Conservation (phyloP, 2,888 invertebrate genomes). For the Amblyjoppa proteus region DNA sequence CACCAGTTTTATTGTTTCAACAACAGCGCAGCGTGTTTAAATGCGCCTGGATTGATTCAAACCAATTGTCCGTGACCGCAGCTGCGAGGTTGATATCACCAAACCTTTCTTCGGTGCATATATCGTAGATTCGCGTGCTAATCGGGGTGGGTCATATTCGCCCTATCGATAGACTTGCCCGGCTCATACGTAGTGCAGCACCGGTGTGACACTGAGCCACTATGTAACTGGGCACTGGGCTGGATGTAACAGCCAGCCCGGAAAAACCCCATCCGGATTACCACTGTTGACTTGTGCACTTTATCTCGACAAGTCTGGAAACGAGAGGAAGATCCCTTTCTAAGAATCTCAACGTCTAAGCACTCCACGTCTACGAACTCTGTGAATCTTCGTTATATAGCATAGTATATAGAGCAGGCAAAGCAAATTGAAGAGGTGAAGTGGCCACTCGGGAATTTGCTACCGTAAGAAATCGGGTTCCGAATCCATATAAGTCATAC, state of each 20-base stretch:
- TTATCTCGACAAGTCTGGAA: constrained; percentile 10
- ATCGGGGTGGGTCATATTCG: too few species aligned
- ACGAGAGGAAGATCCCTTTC: neutral
- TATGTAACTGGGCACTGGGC: too few species aligned
- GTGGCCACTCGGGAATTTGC: constrained; percentile 52
- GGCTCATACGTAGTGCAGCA: neutral
- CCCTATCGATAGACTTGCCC: too few species aligned
- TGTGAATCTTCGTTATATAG: constrained; percentile 7
- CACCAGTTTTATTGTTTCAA: too few species aligned
- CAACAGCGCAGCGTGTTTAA: too few species aligned
- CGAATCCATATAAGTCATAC: constrained; percentile 35
- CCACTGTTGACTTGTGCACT: neutral
- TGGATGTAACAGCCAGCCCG: neutral
- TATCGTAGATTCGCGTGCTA: too few species aligned
- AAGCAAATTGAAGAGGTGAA: constrained; percentile 56
- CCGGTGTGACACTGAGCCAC: neutral
- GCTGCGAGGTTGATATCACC: too few species aligned
- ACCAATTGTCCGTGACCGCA: too few species aligned
- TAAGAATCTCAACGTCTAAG: neutral
- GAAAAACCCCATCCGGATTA: neutral
- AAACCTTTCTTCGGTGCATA: too few species aligned
- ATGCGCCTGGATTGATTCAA: too few species aligned
- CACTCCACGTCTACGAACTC: neutral
- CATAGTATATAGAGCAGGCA: neutral
- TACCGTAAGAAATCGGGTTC: constrained; percentile 55